Conservation (phyloP, 1,140 invertebrate species). For the Propsilocerus akamusi region DNA sequence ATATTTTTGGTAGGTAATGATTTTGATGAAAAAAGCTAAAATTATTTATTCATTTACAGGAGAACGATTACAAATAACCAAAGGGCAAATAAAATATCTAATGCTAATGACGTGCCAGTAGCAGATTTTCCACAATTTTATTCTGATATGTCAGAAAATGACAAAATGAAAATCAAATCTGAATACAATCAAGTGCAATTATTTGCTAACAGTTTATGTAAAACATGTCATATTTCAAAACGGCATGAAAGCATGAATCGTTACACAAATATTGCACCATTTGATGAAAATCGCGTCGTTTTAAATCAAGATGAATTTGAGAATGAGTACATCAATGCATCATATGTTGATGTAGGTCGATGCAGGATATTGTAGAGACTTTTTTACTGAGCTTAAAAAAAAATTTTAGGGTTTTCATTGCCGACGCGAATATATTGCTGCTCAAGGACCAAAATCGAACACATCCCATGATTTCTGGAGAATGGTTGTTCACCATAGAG, state of each 20-base stretch:
- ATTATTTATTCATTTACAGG: too few relatives aligned
- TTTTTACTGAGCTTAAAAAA: background rate
- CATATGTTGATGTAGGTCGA: constrained; percentile 53
- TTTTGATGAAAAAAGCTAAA: too few relatives aligned
- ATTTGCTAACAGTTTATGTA: constrained; percentile 4
- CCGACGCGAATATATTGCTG: constrained; percentile 56
- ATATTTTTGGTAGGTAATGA: too few relatives aligned
- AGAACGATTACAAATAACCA: too few relatives aligned
- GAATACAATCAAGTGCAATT: constrained; percentile 2
- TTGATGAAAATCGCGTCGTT: constrained; percentile 56
- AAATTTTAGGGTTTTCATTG: constrained; percentile 39
- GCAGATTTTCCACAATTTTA: background rate
- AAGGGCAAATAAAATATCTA: too few relatives aligned
- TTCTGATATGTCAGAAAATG: constrained; percentile 6
- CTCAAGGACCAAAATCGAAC: constrained; percentile 59
- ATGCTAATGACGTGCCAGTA: background rate
- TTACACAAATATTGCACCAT: constrained; percentile 27
- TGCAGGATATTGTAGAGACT: too few relatives aligned
- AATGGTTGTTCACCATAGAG: constrained; percentile 59
- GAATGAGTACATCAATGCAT: constrained; percentile 67
- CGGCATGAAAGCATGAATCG: background rate
- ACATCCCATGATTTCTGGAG: constrained; percentile 65
- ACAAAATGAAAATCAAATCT: constrained; percentile 5
- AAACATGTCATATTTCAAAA: background rate
- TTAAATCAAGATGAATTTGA: constrained; percentile 39